Evolutionary conservation across 2,888 invertebrate species (phyloP), one percentile per base, ranked within the genome.

Genomic region (Liposcelis brunnea): DNA sequence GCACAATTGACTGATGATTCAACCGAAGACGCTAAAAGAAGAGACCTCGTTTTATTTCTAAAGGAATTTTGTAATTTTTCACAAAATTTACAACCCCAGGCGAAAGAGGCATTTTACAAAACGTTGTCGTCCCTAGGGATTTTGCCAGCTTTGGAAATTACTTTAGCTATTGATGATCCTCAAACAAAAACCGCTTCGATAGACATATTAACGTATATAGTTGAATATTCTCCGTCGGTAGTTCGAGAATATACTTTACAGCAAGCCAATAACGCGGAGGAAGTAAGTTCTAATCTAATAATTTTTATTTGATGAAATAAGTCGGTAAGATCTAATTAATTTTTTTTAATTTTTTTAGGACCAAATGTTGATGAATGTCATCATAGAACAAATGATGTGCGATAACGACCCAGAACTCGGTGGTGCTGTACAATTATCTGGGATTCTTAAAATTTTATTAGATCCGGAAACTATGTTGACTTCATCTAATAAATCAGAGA

Each of bases 51-150:
- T 52, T 70, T 94, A 58, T 99, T 99, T 71, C 74, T 99, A 54
- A 97, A 95, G 64, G 99, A 99, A 66, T 95, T 95, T 69, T 97
- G 97, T 70, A 91, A 90, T 65, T 95, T 95, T 72, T 94, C 97
- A 54, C 95, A 97, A 70, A 94, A 93, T 61, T 71, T 99, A 52
- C 98, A 98, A 64, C 90, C 93, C 14, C 90, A 87, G 61, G 91
- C 89, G 55, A 89, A 95, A 64, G 98, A 99, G 64, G 79, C 82
- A 35, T 98, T 98, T 69, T 97, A 95, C 69, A 95, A 94, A 69
- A 87, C 89, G 36, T 69, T 93, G 56, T 85, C 89, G 48, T 77
- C 81, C 55, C 70, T 91, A 61, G 90, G 90, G 49, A 81, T 93
- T 58, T 68, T 91, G 57, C 80, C 85, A 52, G 89, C 90, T 4